Evolutionary conservation across 2,797 vertebrate species (phyloP).

Genomic region (Artibeus jamaicensis): DNA sequence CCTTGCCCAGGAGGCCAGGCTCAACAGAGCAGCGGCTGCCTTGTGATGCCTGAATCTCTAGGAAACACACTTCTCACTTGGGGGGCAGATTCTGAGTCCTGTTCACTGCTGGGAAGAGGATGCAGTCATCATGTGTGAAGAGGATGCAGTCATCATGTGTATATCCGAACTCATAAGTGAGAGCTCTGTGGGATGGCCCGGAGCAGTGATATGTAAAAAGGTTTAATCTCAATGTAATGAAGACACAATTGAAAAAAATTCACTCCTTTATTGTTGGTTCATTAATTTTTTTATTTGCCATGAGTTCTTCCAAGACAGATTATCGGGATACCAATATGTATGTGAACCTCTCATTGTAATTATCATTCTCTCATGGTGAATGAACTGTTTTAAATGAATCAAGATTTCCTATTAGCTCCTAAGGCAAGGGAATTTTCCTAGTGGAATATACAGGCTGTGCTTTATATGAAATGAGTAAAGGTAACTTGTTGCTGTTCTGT

Average conservation of each 20-base stretch:
- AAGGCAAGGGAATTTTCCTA: constrained; percentile 26
- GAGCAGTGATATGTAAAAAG: neutral
- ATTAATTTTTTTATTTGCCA: neutral
- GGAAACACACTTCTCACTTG: neutral
- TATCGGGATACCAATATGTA: neutral
- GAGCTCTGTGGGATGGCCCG: neutral
- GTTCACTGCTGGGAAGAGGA: neutral
- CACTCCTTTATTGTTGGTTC: neutral
- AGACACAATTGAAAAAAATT: neutral
- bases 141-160: neutral
- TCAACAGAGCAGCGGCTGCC: neutral
- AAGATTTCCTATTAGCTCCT: neutral
- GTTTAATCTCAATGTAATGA: neutral
- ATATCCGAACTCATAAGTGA: neutral
- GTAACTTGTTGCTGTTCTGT: neutral
- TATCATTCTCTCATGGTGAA: neutral
- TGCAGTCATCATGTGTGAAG: neutral
- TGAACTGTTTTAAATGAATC: neutral
- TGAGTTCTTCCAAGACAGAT: neutral
- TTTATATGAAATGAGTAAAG: constrained; percentile 13
- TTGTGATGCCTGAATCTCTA: neutral
- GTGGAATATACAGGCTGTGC: neutral
- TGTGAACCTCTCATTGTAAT: neutral
- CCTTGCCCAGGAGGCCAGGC: neutral
- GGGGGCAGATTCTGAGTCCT: neutral